These are phyloP conservation scores for Centruroides vittatus DNA, from an alignment of 1,140 invertebrate species.

Conservation along the genomic window DNA sequence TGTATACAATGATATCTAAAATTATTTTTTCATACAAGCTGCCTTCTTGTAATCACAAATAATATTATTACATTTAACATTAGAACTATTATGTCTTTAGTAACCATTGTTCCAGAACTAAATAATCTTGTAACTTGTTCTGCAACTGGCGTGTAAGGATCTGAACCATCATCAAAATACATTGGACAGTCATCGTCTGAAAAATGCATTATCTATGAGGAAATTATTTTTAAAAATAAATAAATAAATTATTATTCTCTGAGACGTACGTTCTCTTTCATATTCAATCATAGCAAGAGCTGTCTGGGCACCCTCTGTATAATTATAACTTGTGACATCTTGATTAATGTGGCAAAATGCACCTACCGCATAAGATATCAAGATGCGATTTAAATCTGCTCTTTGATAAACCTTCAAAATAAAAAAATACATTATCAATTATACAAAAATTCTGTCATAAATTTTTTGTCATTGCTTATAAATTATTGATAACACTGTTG, in stretches of 20 bases:
- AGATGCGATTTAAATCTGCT: constrained; percentile 74
- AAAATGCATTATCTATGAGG: not conserved
- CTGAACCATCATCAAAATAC: constrained; percentile 79
- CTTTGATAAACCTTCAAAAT: constrained; percentile 63
- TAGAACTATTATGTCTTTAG: no score
- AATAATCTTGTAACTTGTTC: not conserved
- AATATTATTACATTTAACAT: no score
- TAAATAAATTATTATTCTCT: not conserved
- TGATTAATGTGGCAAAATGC: constrained; percentile 81
- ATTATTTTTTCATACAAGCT: no score
- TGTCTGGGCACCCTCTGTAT: constrained; percentile 78
- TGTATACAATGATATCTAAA: no score
- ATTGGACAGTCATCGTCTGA: constrained; percentile 80
- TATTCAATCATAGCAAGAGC: constrained; percentile 80
- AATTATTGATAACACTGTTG: no score
- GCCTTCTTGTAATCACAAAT: no score
- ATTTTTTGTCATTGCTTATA: no score
- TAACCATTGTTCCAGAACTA: no score
- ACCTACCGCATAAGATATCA: constrained; percentile 80
- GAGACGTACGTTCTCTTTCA: constrained; percentile 62
- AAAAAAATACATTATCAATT: not conserved
- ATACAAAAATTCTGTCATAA: no score
- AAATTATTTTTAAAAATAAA: constrained; percentile 4
- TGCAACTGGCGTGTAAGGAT: constrained; percentile 43
- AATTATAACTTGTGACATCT: constrained; percentile 72